These are phyloP conservation scores for Columba janthina DNA, from an alignment of 2,113 vertebrate species.

Conservation along the genomic window DNA sequence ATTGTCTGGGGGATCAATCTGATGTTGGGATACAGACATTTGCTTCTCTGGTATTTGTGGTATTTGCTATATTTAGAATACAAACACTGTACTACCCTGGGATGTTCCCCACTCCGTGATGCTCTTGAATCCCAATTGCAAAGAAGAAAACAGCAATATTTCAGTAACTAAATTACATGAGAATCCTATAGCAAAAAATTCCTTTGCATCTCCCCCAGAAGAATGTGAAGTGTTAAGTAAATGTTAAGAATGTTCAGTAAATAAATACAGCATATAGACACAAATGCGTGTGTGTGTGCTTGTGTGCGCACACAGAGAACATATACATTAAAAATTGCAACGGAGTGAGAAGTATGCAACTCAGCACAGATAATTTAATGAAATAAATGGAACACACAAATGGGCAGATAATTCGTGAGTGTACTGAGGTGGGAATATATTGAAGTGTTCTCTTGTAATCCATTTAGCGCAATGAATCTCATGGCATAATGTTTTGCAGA, in stretches of 20 bases:
- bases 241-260: background rate
- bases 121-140: constrained; percentile 25
- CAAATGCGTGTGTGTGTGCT: background rate
- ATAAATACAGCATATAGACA: background rate
- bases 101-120: constrained; percentile 16
- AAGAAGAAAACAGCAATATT: background rate
- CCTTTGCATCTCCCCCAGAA: constrained; percentile 2
- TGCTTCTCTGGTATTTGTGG: constrained; percentile 63
- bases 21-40: constrained; percentile 58
- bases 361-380: background rate
- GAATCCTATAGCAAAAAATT: background rate
- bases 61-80: constrained; percentile 65
- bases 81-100: constrained; percentile 63
- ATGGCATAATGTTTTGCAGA: background rate
- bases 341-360: background rate
- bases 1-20: constrained; percentile 55
- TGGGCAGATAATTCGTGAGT: background rate
- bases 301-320: background rate
- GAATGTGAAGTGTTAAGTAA: background rate
- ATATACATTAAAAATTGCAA: background rate
- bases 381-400: background rate
- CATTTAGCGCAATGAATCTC: background rate
- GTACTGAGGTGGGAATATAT: background rate
- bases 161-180: constrained; percentile 1
- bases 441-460: background rate